phyloP scores from a whole-genome alignment of 2,797 vertebrate genomes.

The Cossypha niveicapilla region DNA sequence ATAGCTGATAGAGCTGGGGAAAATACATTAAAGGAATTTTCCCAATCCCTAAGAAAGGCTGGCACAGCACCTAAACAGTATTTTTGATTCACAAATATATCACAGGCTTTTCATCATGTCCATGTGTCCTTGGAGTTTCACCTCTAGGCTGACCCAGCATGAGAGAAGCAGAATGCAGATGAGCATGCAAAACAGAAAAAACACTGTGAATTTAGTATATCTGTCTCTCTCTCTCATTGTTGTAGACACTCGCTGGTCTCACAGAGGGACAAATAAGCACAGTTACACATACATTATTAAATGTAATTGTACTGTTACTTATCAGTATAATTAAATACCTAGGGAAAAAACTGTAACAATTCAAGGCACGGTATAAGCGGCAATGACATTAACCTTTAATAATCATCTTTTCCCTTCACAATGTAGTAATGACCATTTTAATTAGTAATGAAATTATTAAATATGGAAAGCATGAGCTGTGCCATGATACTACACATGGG shows the following conservation, averaged over 20 bases:
- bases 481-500: background rate
- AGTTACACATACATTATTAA: constrained; percentile 50
- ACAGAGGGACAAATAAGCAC: constrained; percentile 45
- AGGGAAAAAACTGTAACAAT: constrained; percentile 52
- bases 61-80: background rate
- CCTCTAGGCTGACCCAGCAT: background rate
- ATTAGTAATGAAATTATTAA: constrained; percentile 72
- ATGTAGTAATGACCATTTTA: constrained; percentile 55
- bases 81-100: background rate
- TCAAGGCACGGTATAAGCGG: constrained; percentile 25
- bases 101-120: background rate
- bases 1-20: background rate
- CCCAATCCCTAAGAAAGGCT: background rate
- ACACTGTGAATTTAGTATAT: background rate
- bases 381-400: constrained; percentile 71
- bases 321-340: constrained; percentile 64
- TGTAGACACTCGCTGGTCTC: background rate
- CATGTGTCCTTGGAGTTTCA: background rate
- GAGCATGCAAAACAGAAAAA: background rate
- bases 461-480: constrained; percentile 21
- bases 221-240: background rate
- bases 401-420: constrained; percentile 46
- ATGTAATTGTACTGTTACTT: constrained; percentile 66
- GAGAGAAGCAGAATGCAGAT: background rate
- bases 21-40: background rate